Conservation (phyloP, 2,797 vertebrate genomes). For the Sebastolobus altivelis region DNA sequence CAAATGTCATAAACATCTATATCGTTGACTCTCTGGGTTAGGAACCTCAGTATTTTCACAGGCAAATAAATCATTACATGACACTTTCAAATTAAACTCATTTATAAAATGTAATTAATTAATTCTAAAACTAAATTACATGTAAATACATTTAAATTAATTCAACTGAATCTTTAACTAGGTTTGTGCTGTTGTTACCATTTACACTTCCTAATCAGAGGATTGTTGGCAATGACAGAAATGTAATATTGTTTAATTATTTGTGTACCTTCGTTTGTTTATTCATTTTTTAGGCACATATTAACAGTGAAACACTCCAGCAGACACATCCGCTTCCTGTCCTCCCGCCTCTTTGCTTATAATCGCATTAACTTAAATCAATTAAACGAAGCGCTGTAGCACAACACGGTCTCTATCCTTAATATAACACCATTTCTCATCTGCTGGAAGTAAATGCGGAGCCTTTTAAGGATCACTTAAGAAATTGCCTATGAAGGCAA, state of each 20-base stretch:
- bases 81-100: background rate
- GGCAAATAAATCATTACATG: background rate
- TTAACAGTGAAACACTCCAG: background rate
- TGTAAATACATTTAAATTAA: background rate
- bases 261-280: background rate
- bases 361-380: conserved; percentile 20
- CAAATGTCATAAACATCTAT: background rate
- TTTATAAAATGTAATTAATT: background rate
- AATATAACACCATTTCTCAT: background rate
- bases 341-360: background rate
- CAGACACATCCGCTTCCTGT: background rate
- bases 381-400: background rate
- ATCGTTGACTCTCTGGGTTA: background rate
- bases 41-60: background rate
- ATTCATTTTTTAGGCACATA: background rate
- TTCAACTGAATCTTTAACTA: background rate
- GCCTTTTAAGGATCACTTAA: conserved; percentile 30
- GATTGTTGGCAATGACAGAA: background rate
- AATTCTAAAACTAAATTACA: background rate
- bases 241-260: background rate
- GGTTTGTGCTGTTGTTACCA: background rate
- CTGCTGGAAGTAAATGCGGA: background rate
- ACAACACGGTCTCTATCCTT: background rate
- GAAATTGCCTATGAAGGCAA: conserved; percentile 26
- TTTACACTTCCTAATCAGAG: background rate